Percentiles rank a stretch among this genome's conserved stretches.
Conservation (phyloP, 2,113 vertebrate species). For the Grammomys dolichurus region DNA sequence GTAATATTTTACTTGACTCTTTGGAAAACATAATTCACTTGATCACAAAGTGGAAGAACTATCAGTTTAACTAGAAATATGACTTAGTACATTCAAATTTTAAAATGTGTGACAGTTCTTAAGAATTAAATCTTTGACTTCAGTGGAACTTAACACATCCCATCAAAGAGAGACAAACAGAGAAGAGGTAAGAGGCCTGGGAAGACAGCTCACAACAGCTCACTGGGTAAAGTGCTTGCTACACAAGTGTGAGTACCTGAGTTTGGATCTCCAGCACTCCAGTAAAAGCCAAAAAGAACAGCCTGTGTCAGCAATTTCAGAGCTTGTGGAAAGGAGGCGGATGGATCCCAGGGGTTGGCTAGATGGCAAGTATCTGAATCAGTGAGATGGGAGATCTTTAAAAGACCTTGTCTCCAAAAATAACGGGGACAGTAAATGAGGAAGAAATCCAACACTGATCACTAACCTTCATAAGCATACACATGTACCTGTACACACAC, state of each 20-base stretch:
- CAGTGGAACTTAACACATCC: background rate
- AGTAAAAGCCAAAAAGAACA: background rate
- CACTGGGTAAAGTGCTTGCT: background rate
- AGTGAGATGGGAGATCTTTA: background rate
- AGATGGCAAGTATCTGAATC: background rate
- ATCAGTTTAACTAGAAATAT: background rate
- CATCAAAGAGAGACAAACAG: background rate
- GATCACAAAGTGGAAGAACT: constrained; percentile 6
- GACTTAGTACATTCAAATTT: background rate
- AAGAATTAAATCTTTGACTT: background rate
- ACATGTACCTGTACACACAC: background rate
- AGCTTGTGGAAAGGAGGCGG: background rate
- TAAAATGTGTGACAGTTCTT: background rate
- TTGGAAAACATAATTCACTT: background rate
- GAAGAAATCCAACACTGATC: background rate
- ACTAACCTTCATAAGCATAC: background rate
- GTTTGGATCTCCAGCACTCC: background rate
- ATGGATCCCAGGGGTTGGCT: too few species aligned
- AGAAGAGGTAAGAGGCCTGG: background rate
- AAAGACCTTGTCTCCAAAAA: background rate
- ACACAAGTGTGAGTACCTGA: background rate
- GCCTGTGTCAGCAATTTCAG: too few species aligned
- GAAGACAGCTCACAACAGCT: background rate
- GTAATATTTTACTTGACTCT: background rate
- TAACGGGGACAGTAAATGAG: background rate